phyloP scores from a whole-genome alignment of 2,113 vertebrate species.

The Solenodon paradoxus region DNA sequence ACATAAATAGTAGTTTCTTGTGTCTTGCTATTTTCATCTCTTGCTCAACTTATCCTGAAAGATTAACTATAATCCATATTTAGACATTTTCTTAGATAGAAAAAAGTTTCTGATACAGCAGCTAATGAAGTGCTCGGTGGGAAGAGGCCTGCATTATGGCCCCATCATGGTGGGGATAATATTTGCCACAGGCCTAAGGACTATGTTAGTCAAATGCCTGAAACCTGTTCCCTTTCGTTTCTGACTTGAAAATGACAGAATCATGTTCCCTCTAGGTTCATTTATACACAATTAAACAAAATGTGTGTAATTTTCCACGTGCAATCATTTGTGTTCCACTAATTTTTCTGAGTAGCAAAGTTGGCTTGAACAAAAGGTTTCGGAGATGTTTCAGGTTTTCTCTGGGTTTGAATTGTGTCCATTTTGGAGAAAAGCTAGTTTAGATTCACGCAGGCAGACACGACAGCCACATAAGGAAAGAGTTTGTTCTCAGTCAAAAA shows the following conservation, averaged over 20 bases:
- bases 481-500: background rate
- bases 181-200: background rate
- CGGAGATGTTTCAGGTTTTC: background rate
- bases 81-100: background rate
- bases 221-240: constrained; percentile 66
- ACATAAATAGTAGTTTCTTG: background rate
- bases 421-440: constrained; percentile 39
- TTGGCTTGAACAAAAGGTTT: constrained; percentile 46
- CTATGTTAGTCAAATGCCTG: constrained; percentile 48
- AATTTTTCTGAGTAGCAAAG: constrained; percentile 28
- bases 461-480: background rate
- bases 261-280: constrained; percentile 55
- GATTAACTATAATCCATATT: background rate
- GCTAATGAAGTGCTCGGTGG: background rate
- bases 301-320: constrained; percentile 52
- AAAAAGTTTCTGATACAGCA: constrained; percentile 27
- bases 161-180: background rate
- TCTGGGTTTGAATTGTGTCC: background rate
- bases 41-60: background rate
- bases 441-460: background rate
- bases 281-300: constrained; percentile 65
- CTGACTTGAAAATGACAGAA: constrained; percentile 55
- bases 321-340: constrained; percentile 48
- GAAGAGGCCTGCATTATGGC: background rate
- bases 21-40: background rate